Conservation (phyloP, 2,113 vertebrate species). For the Dicerorhinus sumatrensis region DNA sequence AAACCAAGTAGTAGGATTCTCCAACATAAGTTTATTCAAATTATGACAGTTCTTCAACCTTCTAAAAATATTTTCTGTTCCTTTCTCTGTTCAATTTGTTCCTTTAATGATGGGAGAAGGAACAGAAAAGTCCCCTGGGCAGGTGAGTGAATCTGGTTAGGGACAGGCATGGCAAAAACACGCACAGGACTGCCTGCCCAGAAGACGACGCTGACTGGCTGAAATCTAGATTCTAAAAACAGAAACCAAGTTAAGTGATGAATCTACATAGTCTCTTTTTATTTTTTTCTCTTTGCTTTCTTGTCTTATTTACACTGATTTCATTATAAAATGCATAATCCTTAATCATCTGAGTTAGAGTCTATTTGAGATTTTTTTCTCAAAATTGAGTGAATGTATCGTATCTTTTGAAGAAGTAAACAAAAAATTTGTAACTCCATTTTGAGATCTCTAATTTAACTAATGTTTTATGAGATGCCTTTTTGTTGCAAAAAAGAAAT, state of each 20-base stretch:
- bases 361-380: background rate
- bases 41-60: background rate
- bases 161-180: background rate
- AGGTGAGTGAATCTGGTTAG: background rate
- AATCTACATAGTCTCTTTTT: background rate
- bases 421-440: background rate
- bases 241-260: background rate
- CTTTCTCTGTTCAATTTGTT: background rate
- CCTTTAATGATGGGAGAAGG: background rate
- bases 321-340: background rate
- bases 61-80: slow-evolving; percentile 2
- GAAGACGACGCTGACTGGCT: background rate
- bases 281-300: background rate
- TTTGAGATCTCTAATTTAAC: background rate
- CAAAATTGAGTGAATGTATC: background rate
- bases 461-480: background rate
- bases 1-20: background rate
- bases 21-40: background rate
- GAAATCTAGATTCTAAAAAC: background rate
- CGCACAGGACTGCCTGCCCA: background rate
- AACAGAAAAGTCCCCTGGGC: background rate
- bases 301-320: background rate
- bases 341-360: background rate
- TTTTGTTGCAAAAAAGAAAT: background rate
- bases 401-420: background rate